Evolutionary conservation across 2,888 invertebrate species (phyloP).

Genomic region (Coelinius sp.): DNA sequence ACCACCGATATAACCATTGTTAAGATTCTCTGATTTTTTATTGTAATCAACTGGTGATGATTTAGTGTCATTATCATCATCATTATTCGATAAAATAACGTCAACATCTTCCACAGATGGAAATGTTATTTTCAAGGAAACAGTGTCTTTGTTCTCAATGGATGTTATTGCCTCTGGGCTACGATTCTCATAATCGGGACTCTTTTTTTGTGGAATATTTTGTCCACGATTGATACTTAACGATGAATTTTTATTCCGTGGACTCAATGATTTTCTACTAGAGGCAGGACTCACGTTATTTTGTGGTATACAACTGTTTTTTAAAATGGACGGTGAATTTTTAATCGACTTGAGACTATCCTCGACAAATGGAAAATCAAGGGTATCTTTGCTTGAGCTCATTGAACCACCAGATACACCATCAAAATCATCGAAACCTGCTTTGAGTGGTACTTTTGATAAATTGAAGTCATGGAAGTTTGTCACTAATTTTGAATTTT

Average conservation of each 20-base stretch:
- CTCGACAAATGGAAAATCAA: slow-evolving; percentile 65
- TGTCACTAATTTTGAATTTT: slow-evolving; percentile 52
- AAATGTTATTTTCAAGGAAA: slow-evolving; percentile 56
- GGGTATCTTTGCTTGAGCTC: slow-evolving; percentile 63
- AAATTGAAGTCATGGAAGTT: slow-evolving; percentile 62
- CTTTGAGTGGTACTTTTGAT: slow-evolving; percentile 63
- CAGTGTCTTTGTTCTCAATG: slow-evolving; percentile 51
- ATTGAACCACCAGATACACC: slow-evolving; percentile 63
- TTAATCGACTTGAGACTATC: slow-evolving; percentile 63
- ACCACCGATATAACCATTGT: slow-evolving; percentile 67
- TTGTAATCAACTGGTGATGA: slow-evolving; percentile 51
- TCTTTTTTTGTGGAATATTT: slow-evolving; percentile 45
- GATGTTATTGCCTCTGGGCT: slow-evolving; percentile 58
- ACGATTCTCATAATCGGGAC: slow-evolving; percentile 65
- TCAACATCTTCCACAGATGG: slow-evolving; percentile 59
- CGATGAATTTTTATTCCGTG: slow-evolving; percentile 51
- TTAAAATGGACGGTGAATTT: slow-evolving; percentile 61
- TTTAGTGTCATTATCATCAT: slow-evolving; percentile 48
- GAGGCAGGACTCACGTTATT: slow-evolving; percentile 60
- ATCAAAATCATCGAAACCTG: slow-evolving; percentile 68
- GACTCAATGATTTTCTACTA: slow-evolving; percentile 59
- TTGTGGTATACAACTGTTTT: slow-evolving; percentile 56
- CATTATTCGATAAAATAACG: slow-evolving; percentile 48
- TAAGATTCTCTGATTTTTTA: slow-evolving; percentile 60
- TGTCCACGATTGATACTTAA: slow-evolving; percentile 34